Evolutionary conservation across 2,888 invertebrate genomes (phyloP), one percentile per base, ranked within the genome.

Genomic region (Petrolisthes cinctipes): DNA sequence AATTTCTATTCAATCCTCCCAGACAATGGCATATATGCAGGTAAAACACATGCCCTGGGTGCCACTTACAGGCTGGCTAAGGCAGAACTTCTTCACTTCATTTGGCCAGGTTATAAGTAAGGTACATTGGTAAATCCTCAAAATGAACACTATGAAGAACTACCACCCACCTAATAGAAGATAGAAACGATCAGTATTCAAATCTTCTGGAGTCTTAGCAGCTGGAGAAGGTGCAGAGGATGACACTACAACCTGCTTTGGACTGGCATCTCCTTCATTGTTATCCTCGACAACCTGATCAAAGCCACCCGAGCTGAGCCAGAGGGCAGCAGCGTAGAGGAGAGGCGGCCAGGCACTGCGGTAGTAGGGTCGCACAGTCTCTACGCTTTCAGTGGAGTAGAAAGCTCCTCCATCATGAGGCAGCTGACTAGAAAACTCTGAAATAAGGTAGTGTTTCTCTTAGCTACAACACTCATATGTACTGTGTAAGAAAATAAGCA

Each of bases 401-500:
- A 99, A 99, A 20, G 99, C 97, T 5, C 99, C 99, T 83, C 99
- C 99, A 91, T 97, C 97, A 92, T 97, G 97, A 0, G 98, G 98
- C 87, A 99, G 94, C 93, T 99, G 99, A 89, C 97, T 97, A 3
- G 97, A 95, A 93, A 98, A 99, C 93, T 99, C 90, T 83, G 88
- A 54, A 75, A 82, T 14, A 76, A 81, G 61, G 98, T 95, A 92
- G 37, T 37, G 37, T 37, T 37, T 37, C 2, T 37, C 37, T 37
- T 37, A 37, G 37, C 37, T 37, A 37, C 37, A 37, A 37, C 37
- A 37, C 37, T 37, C 37, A 37, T 37, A 37, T 37, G 37, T 37
- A 37, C 37, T 37, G 1, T 37, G 1, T 37, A 37, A 37, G 37
- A 37, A 37, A 37, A 37, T 37, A 37, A 37, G 37, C 37, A 37